Conservation (phyloP, 1,140 invertebrate genomes). For the Panonychus citri region DNA sequence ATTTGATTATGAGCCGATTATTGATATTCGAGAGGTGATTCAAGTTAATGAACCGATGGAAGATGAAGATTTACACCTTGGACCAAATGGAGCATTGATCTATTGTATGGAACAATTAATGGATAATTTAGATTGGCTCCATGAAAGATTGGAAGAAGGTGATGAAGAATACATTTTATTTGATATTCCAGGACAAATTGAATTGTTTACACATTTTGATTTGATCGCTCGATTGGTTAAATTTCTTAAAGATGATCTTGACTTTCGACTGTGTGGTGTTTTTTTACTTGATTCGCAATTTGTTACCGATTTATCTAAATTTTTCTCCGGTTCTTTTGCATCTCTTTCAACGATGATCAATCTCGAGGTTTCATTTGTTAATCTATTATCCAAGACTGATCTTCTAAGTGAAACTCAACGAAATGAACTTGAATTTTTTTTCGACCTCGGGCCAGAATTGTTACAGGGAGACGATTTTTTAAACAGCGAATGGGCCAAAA, state of each 20-base stretch:
- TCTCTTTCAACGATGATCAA: constrained; percentile 90
- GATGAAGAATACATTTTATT: constrained; percentile 84
- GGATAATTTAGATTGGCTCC: constrained; percentile 73
- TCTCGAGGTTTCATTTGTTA: constrained; percentile 77
- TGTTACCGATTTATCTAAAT: constrained; percentile 83
- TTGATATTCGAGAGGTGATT: constrained; percentile 80
- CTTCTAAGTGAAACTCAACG: constrained; percentile 54
- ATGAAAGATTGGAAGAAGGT: constrained; percentile 47
- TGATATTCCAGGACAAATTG: constrained; percentile 96
- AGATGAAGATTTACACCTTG: constrained; percentile 76
- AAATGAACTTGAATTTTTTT: constrained; percentile 41
- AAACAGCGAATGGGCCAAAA: constrained; percentile 5
- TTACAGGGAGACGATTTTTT: constrained; percentile 3
- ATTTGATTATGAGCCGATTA: constrained; percentile 67
- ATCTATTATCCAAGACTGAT: constrained; percentile 88
- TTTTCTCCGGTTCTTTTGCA: constrained; percentile 76
- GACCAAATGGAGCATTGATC: constrained; percentile 87
- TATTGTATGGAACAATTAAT: constrained; percentile 91
- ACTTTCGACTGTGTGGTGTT: constrained; percentile 53
- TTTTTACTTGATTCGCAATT: constrained; percentile 91
- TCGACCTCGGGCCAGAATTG: constrained; percentile 6
- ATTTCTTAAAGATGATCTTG: constrained; percentile 31
- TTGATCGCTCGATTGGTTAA: constrained; percentile 61
- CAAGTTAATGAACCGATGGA: constrained; percentile 90
- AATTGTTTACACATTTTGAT: constrained; percentile 85